Conservation (phyloP, 2,888 invertebrate genomes). For the Syrphus vitripennis region DNA sequence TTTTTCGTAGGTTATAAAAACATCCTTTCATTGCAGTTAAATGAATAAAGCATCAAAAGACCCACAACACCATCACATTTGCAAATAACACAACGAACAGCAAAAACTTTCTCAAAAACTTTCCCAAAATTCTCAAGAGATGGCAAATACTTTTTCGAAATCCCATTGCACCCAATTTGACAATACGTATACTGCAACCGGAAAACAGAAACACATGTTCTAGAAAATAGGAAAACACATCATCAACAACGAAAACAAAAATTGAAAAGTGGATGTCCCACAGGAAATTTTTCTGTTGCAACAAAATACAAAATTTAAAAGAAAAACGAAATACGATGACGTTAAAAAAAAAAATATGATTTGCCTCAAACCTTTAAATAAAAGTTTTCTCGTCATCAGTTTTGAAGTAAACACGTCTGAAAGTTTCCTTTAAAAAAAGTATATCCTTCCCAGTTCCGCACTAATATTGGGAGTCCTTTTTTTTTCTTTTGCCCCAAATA, state of each 20-base stretch:
- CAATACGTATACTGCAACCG: conserved; percentile 2
- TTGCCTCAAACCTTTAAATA: conserved; percentile 26
- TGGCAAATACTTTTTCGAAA: conserved; percentile 19
- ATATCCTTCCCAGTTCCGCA: neutral
- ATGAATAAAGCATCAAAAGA: neutral
- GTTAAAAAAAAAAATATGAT: neutral
- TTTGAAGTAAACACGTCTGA: conserved; percentile 26
- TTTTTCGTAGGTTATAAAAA: too few relatives aligned
- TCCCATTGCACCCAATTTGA: conserved; percentile 49
- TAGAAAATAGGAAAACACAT: neutral
- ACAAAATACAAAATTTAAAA: neutral
- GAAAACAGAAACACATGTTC: neutral
- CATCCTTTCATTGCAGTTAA: too few relatives aligned
- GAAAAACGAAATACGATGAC: neutral
- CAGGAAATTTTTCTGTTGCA: conserved; percentile 21
- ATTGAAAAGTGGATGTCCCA: conserved; percentile 25
- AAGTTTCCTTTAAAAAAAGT: conserved; percentile 3
- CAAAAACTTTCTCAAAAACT: conserved; percentile 9
- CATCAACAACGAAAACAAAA: conserved; percentile 24
- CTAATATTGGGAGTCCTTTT: neutral
- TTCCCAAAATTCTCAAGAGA: neutral
- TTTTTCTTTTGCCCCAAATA: neutral
- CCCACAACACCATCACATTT: neutral
- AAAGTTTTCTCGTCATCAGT: conserved; percentile 20
- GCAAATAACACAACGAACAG: too few relatives aligned